Conservation (phyloP, 2,113 vertebrate species). For the Craseonycteris thonglongyai region DNA sequence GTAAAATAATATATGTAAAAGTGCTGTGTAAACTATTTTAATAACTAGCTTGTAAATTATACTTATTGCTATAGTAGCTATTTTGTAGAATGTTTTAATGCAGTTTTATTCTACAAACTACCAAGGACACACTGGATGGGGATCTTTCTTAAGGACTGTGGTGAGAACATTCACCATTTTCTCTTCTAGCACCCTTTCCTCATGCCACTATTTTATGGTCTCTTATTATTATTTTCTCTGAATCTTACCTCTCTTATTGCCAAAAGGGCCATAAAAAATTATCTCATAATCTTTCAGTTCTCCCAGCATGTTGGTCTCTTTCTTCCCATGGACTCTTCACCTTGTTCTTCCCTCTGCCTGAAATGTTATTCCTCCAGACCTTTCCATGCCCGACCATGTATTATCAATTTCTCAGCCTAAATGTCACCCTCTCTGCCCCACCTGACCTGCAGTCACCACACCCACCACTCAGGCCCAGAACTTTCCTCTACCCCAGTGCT, state of each 20-base stretch:
- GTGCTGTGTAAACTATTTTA: background rate
- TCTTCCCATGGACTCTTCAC: background rate
- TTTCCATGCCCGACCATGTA: background rate
- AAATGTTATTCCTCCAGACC: background rate
- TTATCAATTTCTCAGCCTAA: background rate
- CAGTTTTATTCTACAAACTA: background rate
- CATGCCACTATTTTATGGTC: background rate
- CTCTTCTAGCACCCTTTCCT: background rate
- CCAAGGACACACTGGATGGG: background rate
- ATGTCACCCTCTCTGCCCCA: background rate
- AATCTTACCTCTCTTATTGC: background rate
- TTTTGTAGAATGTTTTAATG: background rate
- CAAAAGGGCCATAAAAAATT: background rate
- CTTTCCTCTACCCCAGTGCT: too few relatives aligned
- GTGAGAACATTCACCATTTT: background rate
- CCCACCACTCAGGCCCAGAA: accelerated
- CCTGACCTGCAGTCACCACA: background rate
- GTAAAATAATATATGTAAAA: background rate
- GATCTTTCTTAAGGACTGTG: background rate
- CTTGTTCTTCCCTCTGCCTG: background rate
- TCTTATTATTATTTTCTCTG: background rate
- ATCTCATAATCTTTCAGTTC: background rate
- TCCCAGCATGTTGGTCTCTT: background rate
- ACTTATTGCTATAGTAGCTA: background rate
- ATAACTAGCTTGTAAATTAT: background rate